Base-by-base conservation (phyloP, 2,797 vertebrate genomes). In the Odontamblyopus lacepedii region DNA sequence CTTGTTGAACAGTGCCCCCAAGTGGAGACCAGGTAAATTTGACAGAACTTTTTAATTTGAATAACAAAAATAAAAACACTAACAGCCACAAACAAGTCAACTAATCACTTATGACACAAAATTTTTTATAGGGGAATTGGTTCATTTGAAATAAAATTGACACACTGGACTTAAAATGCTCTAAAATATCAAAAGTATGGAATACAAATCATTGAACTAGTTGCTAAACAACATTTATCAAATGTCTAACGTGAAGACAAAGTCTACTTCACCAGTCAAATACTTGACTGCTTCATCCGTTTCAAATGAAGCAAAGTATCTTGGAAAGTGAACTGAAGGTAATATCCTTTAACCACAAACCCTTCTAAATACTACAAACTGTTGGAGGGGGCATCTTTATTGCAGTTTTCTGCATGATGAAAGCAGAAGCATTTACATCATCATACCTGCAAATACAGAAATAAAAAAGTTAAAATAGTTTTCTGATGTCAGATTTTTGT, bases 391-490 rank as follows among this genome's bases (percentile, higher is more conserved):
- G 23, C 32, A 9, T 4, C 30, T 26, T 63, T 38, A 41, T 15
- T 27, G 41, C 44, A 29, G 63, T 29, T 65, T 41, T 64, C n/a
- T 50, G 23, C 3, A 9, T 11, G 26, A 2, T 9, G 29, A 26
- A 29, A 30, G 29, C 29, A 19, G 32, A 9, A 16, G n/a, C 6
- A 11, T 51, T 86, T 79, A 88, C 73, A 78, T 83, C 75, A 78
- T 64, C 15, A 63, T n/a, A 76, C 84, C 89, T 89, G 73, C 0
- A 56, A 69, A 65, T 2, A 77, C 61, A 63, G 41, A 4, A 65
- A 48, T 68, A 70, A 6, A 70, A 18, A 72, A 15, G 38, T 41
- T 26, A 6, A 23, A 44, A 41, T n/a, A 41, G 5, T 18, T 62
- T 18, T 32, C 29, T 32, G 7, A 32, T 3, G 11, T 41, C 38